Percentiles rank a stretch among this genome's conserved stretches.
These are phyloP conservation scores for Drosophila sturtevanti DNA, from an alignment of 1,140 invertebrate species.

Conservation along the genomic window DNA sequence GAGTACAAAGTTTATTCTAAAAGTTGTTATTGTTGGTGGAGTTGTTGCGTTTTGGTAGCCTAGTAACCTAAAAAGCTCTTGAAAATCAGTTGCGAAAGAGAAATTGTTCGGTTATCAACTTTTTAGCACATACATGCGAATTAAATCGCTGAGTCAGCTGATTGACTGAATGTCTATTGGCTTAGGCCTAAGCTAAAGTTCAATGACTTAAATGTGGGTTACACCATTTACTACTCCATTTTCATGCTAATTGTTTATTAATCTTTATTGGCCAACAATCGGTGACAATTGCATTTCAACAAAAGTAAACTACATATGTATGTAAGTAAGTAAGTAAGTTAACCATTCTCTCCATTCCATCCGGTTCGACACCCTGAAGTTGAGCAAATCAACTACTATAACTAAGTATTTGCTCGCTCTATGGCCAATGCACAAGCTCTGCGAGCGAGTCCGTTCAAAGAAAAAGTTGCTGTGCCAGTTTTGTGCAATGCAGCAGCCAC, in stretches of 20 bases:
- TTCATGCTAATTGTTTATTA: constrained; percentile 61
- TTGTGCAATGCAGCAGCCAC: constrained; percentile 50
- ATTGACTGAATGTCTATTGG: constrained; percentile 35
- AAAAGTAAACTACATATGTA: not conserved
- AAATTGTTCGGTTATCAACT: constrained; percentile 49
- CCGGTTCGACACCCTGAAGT: constrained; percentile 67
- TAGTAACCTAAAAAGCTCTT: constrained; percentile 62
- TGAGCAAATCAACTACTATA: constrained; percentile 78
- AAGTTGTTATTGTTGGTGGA: not conserved
- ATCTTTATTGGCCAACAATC: constrained; percentile 71
- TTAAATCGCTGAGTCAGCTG: constrained; percentile 40
- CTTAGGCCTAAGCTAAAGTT: constrained; percentile 43
- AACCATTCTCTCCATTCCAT: constrained; percentile 69
- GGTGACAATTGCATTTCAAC: constrained; percentile 49
- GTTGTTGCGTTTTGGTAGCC: constrained; percentile 35
- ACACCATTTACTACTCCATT: constrained; percentile 27
- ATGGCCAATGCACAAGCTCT: constrained; percentile 42
- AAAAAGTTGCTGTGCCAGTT: constrained; percentile 81
- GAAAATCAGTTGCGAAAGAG: constrained; percentile 33
- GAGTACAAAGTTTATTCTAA: constrained; percentile 39
- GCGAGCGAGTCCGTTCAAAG: constrained; percentile 44
- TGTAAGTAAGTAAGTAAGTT: constrained; percentile 36
- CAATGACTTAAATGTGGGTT: constrained; percentile 61
- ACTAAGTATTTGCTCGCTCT: constrained; percentile 20
- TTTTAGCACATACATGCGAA: constrained; percentile 71